phyloP scores from a whole-genome alignment of 2,797 vertebrate genomes.

The Liparis tanakae region DNA sequence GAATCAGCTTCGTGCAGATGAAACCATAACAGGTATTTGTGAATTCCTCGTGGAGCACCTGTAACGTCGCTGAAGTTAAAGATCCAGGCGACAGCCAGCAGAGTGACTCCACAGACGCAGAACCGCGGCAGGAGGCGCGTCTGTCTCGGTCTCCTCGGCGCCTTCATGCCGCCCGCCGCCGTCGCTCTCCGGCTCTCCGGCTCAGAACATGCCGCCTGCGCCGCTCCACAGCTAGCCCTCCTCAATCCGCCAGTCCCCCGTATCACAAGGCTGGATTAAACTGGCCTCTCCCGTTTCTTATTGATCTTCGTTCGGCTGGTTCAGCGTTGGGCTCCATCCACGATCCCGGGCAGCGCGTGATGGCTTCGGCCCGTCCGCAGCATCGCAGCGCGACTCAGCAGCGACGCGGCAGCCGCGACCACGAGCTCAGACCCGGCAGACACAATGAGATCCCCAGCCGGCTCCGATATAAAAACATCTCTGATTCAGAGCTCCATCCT shows the following conservation, averaged over 20 bases:
- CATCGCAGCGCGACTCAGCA: conserved; percentile 40
- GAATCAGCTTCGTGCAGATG: neutral
- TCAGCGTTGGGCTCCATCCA: conserved; percentile 38
- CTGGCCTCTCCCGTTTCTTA: conserved; percentile 3
- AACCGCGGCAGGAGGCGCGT: conserved; percentile 76
- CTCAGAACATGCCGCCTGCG: conserved; percentile 76
- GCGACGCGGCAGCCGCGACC: conserved; percentile 39
- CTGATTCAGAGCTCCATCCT: conserved; percentile 1
- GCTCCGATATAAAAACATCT: neutral
- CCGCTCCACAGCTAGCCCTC: neutral
- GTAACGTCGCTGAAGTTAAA: conserved; percentile 61
- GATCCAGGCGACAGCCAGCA: conserved; percentile 76
- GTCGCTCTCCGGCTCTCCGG: conserved; percentile 42
- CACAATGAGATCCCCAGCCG: conserved; percentile 3
- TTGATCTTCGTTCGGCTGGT: conserved; percentile 15
- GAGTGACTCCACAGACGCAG: conserved; percentile 74
- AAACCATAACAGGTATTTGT: neutral
- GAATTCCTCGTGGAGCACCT: conserved; percentile 69
- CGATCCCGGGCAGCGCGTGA: conserved; percentile 3
- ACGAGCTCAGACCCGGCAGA: conserved; percentile 10
- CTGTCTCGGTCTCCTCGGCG: conserved; percentile 75
- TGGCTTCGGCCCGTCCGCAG: conserved; percentile 55
- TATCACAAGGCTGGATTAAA: conserved; percentile 9
- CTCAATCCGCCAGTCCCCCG: conserved; percentile 16
- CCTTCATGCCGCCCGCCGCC: conserved; percentile 76